Conservation (phyloP, 2,797 vertebrate genomes). For the Pipistrellus pipistrellus region DNA sequence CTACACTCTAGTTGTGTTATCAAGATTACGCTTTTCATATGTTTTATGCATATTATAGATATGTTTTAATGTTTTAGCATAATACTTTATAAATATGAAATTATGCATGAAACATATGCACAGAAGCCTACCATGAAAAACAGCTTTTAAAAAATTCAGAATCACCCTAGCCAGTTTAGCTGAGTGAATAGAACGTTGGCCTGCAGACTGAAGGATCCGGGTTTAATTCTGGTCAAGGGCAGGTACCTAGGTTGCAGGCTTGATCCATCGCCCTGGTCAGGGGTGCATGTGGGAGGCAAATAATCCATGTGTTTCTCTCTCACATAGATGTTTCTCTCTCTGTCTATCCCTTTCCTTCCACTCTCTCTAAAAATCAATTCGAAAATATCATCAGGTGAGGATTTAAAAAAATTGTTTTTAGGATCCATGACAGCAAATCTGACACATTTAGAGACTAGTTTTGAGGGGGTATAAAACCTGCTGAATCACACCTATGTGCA, state of each 20-base stretch:
- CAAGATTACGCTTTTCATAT: neutral
- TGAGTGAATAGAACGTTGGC: too few species aligned
- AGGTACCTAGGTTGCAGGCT: too few species aligned
- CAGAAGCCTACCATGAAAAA: conserved; percentile 27
- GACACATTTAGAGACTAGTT: conserved; percentile 93
- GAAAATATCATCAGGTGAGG: too few species aligned
- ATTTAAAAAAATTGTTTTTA: neutral
- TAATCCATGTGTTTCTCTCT: too few species aligned
- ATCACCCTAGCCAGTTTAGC: too few species aligned
- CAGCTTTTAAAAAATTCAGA: neutral
- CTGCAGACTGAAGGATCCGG: too few species aligned
- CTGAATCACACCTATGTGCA: conserved; percentile 88
- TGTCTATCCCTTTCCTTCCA: too few species aligned
- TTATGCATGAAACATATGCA: neutral
- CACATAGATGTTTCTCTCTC: too few species aligned
- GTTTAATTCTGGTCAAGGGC: too few species aligned
- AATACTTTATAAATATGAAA: conserved; percentile 29
- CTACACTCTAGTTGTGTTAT: neutral
- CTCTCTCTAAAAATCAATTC: too few species aligned
- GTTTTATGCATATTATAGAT: neutral
- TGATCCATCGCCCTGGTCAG: too few species aligned
- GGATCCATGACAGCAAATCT: neutral
- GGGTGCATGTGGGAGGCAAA: too few species aligned
- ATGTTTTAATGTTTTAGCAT: neutral
- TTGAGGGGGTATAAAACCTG: conserved; percentile 96